Evolutionary conservation across 2,888 invertebrate species (phyloP).

Genomic region (Ectemnius lituratus): DNA sequence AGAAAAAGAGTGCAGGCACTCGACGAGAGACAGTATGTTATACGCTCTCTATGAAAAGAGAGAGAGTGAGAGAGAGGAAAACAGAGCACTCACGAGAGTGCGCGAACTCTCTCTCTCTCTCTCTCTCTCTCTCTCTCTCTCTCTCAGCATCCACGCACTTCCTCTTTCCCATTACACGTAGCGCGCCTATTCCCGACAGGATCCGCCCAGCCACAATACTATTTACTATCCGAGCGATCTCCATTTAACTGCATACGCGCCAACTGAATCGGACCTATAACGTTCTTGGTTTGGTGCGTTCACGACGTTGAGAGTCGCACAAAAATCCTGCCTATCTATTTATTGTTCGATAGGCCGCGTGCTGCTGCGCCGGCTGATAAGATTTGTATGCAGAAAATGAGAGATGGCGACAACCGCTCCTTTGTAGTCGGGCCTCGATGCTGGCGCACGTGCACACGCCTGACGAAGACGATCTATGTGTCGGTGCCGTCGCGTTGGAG

Average conservation of each 20-base stretch:
- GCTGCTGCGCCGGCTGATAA: conserved; percentile 20
- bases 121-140: background rate
- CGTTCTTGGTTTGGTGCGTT: background rate
- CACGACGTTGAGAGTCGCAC: background rate
- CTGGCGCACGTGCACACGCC: conserved; percentile 28
- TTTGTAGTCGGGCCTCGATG: conserved; percentile 25
- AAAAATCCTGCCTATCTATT: conserved; percentile 15
- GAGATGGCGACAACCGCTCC: conserved; percentile 29
- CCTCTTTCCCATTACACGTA: background rate
- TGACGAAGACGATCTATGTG: conserved; percentile 30
- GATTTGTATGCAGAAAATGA: conserved; percentile 33
- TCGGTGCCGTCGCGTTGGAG: too few relatives aligned
- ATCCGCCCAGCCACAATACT: background rate
- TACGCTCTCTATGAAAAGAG: background rate
- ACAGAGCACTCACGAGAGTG: background rate
- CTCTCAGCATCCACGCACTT: background rate
- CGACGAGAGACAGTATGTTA: background rate
- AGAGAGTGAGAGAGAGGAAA: too few relatives aligned
- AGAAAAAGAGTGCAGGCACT: background rate
- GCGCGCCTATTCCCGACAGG: background rate
- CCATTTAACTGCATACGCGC: background rate
- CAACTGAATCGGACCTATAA: background rate
- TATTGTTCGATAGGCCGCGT: conserved; percentile 19
- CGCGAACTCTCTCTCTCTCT: background rate
- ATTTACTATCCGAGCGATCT: background rate